A percentile compares a stretch with the other conserved stretches of the same genome.
These are phyloP conservation scores for Drosophila quinaria DNA, from an alignment of 2,888 invertebrate genomes.

Conservation along the genomic window DNA sequence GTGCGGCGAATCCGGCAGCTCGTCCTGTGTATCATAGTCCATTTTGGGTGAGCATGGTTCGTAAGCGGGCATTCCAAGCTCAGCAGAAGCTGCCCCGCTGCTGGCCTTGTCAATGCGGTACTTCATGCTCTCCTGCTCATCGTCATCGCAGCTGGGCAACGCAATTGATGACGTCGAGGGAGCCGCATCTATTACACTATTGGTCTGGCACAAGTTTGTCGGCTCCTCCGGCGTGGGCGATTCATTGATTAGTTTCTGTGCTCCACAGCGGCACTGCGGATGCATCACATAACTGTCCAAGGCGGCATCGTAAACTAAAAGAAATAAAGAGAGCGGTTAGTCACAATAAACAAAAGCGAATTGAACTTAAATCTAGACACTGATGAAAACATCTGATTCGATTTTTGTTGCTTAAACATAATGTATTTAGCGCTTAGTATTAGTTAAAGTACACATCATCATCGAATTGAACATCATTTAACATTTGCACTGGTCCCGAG, in stretches of 20 bases:
- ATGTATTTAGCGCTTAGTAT: constrained; percentile 71
- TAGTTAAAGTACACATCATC: constrained; percentile 76
- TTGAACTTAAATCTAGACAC: constrained; percentile 11
- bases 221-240: constrained; percentile 75
- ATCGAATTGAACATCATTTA: constrained; percentile 48
- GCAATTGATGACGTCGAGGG: constrained; percentile 46
- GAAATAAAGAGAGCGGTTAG: constrained; percentile 12
- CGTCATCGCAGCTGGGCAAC: constrained; percentile 60
- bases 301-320: constrained; percentile 79
- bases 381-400: constrained; percentile 11
- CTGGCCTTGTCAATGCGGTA: constrained; percentile 69
- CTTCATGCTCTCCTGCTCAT: constrained; percentile 72
- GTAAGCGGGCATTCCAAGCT: constrained; percentile 65
- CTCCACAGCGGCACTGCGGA: constrained; percentile 70
- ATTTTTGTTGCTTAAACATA: constrained; percentile 57
- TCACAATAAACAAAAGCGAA: neutral
- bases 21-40: constrained; percentile 76
- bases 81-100: constrained; percentile 65
- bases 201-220: constrained; percentile 71
- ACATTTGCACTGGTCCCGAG: constrained; percentile 54
- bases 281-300: constrained; percentile 74
- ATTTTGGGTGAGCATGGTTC: constrained; percentile 73
- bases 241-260: constrained; percentile 65
- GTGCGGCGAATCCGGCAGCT: constrained; percentile 70
- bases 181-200: constrained; percentile 50